Base-by-base conservation (phyloP, 1,140 invertebrate species). In the Magallana gigas region DNA sequence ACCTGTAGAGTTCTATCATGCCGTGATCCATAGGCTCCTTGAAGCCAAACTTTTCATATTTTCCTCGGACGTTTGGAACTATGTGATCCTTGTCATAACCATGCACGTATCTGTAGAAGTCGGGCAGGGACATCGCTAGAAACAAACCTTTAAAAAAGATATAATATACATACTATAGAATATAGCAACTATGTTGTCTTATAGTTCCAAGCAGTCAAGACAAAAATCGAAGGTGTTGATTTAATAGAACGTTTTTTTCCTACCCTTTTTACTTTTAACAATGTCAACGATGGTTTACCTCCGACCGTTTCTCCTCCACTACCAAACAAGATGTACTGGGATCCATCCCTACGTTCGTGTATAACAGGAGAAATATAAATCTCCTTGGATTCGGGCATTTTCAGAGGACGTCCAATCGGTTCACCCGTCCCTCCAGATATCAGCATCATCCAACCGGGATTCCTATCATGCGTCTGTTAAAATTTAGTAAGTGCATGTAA, bases 351-450 rank as follows among this genome's bases (percentile, higher is more conserved):
- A 2, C 89, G 81, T n/a, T 90, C 88, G 59, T 93, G 92, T 9
- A 94, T 81, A 9, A 93, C 90, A 2, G 93, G 93, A 5, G 93
- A 93, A 60, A 92, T 93, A 88, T 94, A 94, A 2, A 91, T 93
- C 86, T 94, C 93, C 48, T 90, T 88, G 3, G 90, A 76, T 48
- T 93, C 88, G 11, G 93, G 93, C 84, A 93, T 90, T 9, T 91
- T 84, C 59, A 93, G 85, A 68, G 91, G 91, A 1, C 88, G 83
- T 11, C 93, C 93, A 36, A 94, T 91, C n/a, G 86, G 85, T 48
- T 88, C 71, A 3, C 93, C 93, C 5, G 88, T 93, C 5, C 85
- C 89, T 36, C 93, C 93, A 29, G 91, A 91, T 23, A 94, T 87
- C 82, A 94, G 82, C n/a, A 94, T 83, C 80, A 94, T 64, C 83